A percentile compares a stretch with the other conserved stretches of the same genome.
Conservation (phyloP, 2,113 vertebrate species). For the Rhinopomastus cyanomelas region DNA sequence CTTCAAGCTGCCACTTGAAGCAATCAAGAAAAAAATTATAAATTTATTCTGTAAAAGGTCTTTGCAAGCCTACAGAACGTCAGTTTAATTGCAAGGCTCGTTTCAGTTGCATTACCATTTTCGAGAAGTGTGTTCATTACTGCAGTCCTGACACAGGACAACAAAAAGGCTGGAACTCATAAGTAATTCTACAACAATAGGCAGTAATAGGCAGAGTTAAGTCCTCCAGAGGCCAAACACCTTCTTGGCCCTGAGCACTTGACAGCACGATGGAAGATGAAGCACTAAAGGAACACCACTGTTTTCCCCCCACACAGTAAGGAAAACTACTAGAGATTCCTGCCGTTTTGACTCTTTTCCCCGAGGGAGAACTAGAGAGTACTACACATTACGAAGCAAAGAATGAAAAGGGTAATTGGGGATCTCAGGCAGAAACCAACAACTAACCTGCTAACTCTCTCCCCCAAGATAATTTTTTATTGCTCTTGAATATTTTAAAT, state of each 20-base stretch:
- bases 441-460: too few species aligned
- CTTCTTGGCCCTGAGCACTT: neutral
- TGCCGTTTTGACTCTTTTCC: neutral
- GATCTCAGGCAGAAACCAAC: too few species aligned
- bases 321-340: neutral
- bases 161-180: neutral
- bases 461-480: neutral
- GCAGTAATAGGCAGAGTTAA: neutral
- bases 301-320: neutral
- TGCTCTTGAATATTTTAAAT: neutral
- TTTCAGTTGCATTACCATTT: neutral
- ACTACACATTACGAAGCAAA: neutral
- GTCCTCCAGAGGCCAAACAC: neutral
- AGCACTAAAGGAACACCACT: neutral
- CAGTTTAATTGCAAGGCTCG: neutral
- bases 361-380: neutral
- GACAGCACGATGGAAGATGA: neutral
- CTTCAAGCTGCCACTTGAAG: neutral
- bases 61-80: neutral
- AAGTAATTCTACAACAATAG: neutral
- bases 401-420: neutral
- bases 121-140: neutral
- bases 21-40: fast-evolving
- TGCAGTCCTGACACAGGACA: neutral
- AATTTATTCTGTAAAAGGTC: neutral